Evolutionary conservation across 2,888 invertebrate species (phyloP).

Genomic region (Phortica magna): DNA sequence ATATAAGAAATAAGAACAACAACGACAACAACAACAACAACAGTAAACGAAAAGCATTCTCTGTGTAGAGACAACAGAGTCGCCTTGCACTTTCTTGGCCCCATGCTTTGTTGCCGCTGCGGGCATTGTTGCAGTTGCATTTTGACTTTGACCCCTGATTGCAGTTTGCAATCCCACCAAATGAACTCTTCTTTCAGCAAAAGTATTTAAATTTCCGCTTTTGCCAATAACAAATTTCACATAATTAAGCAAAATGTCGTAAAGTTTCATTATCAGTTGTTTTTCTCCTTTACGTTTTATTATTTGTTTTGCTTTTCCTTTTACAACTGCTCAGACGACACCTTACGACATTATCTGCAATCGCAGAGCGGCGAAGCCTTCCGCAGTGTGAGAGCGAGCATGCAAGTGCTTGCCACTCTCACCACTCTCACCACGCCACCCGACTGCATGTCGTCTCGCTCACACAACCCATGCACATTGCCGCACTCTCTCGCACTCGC

Average conservation of each 20-base stretch:
- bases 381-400: too few relatives aligned
- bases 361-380: neutral
- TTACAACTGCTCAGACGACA: neutral
- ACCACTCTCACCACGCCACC: neutral
- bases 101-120: slow-evolving; percentile 25
- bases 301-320: slow-evolving; percentile 3
- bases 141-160: neutral
- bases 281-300: neutral
- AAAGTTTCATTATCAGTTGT: too few relatives aligned
- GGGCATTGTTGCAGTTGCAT: slow-evolving; percentile 17
- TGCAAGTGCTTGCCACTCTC: too few relatives aligned
- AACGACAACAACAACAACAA: slow-evolving; percentile 12
- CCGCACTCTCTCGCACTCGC: neutral
- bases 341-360: slow-evolving; percentile 7
- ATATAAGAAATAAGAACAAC: neutral
- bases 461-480: too few relatives aligned
- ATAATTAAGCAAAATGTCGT: too few relatives aligned
- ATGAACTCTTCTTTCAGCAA: too few relatives aligned
- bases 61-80: neutral
- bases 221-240: too few relatives aligned
- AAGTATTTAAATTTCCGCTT: too few relatives aligned
- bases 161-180: neutral
- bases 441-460: neutral
- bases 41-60: neutral
- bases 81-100: slow-evolving; percentile 61